Percentiles rank a stretch among this genome's conserved stretches.
Conservation (phyloP, 2,888 invertebrate species). For the Ophion slaviceki region DNA sequence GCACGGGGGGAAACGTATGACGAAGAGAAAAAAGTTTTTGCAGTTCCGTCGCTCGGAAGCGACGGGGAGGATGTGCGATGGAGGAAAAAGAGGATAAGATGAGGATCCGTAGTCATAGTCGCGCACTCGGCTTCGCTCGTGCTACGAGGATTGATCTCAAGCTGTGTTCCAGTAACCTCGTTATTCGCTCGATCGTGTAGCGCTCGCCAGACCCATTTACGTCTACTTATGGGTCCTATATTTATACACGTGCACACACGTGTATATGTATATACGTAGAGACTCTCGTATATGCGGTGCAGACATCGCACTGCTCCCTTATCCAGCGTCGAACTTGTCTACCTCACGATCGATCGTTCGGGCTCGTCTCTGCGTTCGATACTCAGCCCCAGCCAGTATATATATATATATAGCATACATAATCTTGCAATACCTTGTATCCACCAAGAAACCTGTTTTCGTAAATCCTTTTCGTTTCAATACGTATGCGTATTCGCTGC, state of each 20-base stretch:
- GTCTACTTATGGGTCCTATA: slow-evolving; percentile 23
- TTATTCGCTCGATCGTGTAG: slow-evolving; percentile 71
- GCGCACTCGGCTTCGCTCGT: slow-evolving; percentile 33
- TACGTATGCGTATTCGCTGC: background rate
- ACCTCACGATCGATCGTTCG: slow-evolving; percentile 17
- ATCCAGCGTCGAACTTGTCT: slow-evolving; percentile 22
- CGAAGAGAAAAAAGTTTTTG: background rate
- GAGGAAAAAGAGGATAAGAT: background rate
- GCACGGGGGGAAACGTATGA: too few species aligned
- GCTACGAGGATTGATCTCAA: slow-evolving; percentile 75
- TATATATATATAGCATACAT: background rate
- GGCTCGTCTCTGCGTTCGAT: slow-evolving; percentile 31
- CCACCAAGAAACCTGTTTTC: slow-evolving; percentile 53
- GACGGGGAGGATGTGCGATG: too few species aligned
- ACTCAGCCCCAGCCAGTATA: slow-evolving; percentile 1
- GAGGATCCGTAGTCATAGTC: background rate
- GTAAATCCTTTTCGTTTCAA: slow-evolving; percentile 39
- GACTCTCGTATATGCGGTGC: background rate
- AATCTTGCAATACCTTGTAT: slow-evolving; percentile 9
- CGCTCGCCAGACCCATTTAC: slow-evolving; percentile 13
- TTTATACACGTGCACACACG: slow-evolving; percentile 7
- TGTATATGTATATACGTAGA: background rate
- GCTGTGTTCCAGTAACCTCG: slow-evolving; percentile 77
- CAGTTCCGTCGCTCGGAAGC: too few species aligned
- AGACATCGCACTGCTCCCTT: background rate